Evolutionary conservation across 2,113 vertebrate genomes (phyloP).

Genomic region (Chamaetylas fuelleborni): DNA sequence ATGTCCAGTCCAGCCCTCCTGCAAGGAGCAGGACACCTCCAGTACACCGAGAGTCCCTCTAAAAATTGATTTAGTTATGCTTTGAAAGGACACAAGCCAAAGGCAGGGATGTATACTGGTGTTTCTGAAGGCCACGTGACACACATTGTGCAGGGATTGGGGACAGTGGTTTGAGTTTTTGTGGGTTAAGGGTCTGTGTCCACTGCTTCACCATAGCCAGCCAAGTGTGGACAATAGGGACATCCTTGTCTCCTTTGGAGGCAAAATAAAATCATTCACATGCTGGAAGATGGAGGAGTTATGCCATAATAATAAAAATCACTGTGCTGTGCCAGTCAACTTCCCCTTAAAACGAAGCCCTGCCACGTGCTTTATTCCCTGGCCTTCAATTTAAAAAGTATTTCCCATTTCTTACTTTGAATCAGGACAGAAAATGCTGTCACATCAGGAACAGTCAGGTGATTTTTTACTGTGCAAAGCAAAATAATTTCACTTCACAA

Average conservation of each 20-base stretch:
- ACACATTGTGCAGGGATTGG: accelerated
- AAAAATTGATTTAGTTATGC: accelerated
- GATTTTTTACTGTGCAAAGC: background rate
- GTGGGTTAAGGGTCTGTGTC: background rate
- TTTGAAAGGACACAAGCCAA: background rate
- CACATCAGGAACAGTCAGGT: background rate
- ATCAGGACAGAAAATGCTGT: background rate
- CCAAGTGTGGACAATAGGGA: accelerated
- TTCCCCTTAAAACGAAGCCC: background rate
- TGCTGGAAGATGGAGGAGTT: background rate
- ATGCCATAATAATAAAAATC: background rate
- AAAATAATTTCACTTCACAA: background rate
- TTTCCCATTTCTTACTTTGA: background rate
- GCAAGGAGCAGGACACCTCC: too few species aligned
- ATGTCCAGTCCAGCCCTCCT: background rate
- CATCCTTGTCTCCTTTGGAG: background rate
- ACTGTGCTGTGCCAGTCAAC: background rate
- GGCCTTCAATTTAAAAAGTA: background rate
- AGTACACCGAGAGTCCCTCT: background rate
- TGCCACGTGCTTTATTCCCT: background rate
- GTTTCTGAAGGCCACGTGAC: background rate
- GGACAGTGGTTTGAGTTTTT: background rate
- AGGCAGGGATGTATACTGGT: accelerated
- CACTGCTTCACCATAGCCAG: background rate
- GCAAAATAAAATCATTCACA: background rate